Percentiles rank a stretch among this genome's conserved stretches.
phyloP scores from a whole-genome alignment of 2,797 vertebrate species.

The Margarornis squamiger region DNA sequence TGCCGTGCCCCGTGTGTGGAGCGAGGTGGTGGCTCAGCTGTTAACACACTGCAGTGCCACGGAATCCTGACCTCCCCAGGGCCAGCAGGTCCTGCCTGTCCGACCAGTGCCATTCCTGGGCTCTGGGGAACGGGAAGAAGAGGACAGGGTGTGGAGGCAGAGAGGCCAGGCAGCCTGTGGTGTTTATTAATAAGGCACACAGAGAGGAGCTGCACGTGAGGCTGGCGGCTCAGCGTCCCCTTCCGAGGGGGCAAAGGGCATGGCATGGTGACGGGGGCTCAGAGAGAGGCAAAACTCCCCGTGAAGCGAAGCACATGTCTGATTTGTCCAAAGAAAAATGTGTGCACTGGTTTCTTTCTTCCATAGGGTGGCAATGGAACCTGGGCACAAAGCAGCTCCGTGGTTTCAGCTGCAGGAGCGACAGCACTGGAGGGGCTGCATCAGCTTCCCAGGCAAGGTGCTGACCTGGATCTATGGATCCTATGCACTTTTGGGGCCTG shows the following conservation, averaged over 20 bases:
- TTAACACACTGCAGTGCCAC: not conserved
- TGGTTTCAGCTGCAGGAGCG: not conserved
- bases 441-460: not conserved
- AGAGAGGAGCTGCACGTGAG: accelerated
- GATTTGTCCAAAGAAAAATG: not conserved
- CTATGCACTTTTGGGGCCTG: not conserved
- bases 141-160: not conserved
- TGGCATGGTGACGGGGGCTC: not conserved
- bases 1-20: accelerated
- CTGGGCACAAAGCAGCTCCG: constrained; percentile 28
- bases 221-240: not conserved
- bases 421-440: not conserved
- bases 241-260: not conserved
- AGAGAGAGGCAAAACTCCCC: not conserved
- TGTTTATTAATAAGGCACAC: not conserved
- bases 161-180: not conserved
- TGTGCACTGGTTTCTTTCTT: constrained; percentile 61
- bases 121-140: not conserved
- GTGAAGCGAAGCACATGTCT: not conserved
- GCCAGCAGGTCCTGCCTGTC: not conserved
- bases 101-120: not conserved
- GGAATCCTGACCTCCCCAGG: not conserved
- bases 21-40: not conserved
- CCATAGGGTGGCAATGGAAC: constrained; percentile 67
- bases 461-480: constrained; percentile 31